Conservation (phyloP, 2,888 invertebrate species). For the Hymenopus coronatus region DNA sequence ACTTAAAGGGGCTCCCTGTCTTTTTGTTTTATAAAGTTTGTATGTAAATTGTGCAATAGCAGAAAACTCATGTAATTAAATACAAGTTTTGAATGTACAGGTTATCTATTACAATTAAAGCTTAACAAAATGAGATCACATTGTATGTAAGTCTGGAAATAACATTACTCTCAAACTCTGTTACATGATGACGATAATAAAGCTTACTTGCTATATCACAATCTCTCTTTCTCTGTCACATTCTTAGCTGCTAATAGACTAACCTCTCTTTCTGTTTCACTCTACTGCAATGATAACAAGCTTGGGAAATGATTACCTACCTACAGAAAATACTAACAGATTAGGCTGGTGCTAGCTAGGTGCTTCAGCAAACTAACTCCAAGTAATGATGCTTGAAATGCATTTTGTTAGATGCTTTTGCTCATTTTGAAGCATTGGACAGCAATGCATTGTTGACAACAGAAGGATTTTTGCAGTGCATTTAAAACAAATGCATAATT, state of each 20-base stretch:
- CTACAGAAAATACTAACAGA: not conserved
- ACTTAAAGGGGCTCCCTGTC: not conserved
- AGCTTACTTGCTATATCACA: not conserved
- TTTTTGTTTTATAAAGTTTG: not conserved
- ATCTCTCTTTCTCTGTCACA: not conserved
- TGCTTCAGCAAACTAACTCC: not conserved
- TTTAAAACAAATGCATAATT: too few relatives aligned
- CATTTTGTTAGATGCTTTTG: not conserved
- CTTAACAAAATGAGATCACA: not conserved
- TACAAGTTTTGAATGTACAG: not conserved
- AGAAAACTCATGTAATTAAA: constrained; percentile 2
- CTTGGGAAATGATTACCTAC: not conserved
- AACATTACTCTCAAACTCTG: not conserved
- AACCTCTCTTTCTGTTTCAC: not conserved
- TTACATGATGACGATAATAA: not conserved
- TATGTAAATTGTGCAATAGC: not conserved
- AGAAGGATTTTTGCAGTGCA: too few relatives aligned
- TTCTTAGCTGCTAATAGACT: not conserved
- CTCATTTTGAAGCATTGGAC: too few relatives aligned
- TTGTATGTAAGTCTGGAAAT: not conserved
- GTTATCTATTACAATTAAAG: not conserved
- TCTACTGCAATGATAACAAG: not conserved
- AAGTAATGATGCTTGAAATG: not conserved
- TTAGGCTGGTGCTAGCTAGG: not conserved
- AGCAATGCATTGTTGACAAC: too few relatives aligned